Percentiles rank a stretch among this genome's conserved stretches.
These are phyloP conservation scores for Littorina saxatilis DNA, from an alignment of 1,140 invertebrate species.

Conservation along the genomic window DNA sequence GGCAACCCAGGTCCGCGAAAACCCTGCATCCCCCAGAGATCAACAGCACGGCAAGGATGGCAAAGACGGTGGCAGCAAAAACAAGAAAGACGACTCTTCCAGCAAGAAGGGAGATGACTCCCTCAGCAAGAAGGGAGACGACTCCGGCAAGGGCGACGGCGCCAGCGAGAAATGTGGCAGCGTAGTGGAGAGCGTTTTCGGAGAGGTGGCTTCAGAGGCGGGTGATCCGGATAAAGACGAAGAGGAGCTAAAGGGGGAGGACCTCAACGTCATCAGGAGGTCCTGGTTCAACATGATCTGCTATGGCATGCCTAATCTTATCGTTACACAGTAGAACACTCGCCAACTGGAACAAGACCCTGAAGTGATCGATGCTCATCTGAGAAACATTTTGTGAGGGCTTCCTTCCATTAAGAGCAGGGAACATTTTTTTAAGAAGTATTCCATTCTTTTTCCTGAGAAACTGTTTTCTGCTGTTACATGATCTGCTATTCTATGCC, in stretches of 20 bases:
- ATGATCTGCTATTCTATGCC: not conserved
- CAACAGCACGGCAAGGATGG: not conserved
- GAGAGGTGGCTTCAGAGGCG: constrained; percentile 17
- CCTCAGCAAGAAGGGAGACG: constrained; percentile 34
- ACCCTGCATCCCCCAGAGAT: constrained; percentile 19
- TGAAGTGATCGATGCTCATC: too few relatives aligned
- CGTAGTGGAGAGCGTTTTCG: not conserved
- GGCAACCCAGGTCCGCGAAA: not conserved
- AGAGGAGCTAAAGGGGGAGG: constrained; percentile 47
- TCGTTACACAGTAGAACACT: constrained; percentile 61
- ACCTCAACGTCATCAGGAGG: constrained; percentile 43
- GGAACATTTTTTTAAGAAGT: not conserved
- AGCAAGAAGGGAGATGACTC: constrained; percentile 1
- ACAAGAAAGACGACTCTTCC: not conserved
- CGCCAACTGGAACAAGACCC: too few relatives aligned
- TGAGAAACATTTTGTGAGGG: too few relatives aligned
- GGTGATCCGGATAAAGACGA: constrained; percentile 42
- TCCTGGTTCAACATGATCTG: constrained; percentile 72
- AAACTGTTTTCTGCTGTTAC: too few relatives aligned
- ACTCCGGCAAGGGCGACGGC: constrained; percentile 33
- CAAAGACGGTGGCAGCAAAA: not conserved
- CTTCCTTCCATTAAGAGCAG: too few relatives aligned
- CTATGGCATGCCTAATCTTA: constrained; percentile 73
- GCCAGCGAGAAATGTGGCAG: constrained; percentile 37
- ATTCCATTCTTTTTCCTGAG: not conserved